phyloP scores from a whole-genome alignment of 2,113 vertebrate genomes.

The Chaetodon auriga region DNA sequence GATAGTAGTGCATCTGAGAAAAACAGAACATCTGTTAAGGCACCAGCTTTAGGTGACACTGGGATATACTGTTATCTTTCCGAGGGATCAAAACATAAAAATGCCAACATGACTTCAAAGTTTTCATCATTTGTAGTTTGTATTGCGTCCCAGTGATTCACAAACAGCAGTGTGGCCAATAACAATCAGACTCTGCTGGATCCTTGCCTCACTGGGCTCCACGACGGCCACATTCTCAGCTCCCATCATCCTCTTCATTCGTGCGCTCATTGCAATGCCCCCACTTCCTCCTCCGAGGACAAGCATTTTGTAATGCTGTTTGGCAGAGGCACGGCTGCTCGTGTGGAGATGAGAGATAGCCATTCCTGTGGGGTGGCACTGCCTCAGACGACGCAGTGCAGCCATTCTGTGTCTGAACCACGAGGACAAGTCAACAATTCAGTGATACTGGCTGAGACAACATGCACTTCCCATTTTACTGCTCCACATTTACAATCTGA shows the following conservation, averaged over 20 bases:
- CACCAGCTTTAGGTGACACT: neutral
- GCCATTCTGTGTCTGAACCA: constrained; percentile 64
- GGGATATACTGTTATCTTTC: neutral
- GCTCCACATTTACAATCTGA: neutral
- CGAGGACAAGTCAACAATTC: neutral
- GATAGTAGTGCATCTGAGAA: constrained; percentile 90
- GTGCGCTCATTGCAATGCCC: constrained; percentile 93
- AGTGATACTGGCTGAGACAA: neutral
- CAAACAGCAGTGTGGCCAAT: neutral
- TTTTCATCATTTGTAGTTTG: neutral
- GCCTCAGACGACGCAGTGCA: constrained; percentile 50
- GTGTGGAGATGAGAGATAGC: constrained; percentile 67
- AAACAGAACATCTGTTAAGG: neutral
- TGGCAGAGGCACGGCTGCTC: constrained; percentile 77
- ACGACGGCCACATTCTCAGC: constrained; percentile 92
- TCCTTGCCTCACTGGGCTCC: constrained; percentile 91
- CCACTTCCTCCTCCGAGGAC: constrained; percentile 94
- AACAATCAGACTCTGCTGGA: neutral
- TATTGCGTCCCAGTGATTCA: neutral
- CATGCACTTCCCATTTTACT: neutral
- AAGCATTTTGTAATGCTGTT: constrained; percentile 91
- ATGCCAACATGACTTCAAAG: neutral
- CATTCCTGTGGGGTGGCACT: constrained; percentile 11
- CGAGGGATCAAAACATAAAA: neutral
- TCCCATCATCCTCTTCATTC: constrained; percentile 94